Percentiles rank a stretch among this genome's conserved stretches.
Conservation (phyloP, 2,888 invertebrate species). For the Iphiclides podalirius region DNA sequence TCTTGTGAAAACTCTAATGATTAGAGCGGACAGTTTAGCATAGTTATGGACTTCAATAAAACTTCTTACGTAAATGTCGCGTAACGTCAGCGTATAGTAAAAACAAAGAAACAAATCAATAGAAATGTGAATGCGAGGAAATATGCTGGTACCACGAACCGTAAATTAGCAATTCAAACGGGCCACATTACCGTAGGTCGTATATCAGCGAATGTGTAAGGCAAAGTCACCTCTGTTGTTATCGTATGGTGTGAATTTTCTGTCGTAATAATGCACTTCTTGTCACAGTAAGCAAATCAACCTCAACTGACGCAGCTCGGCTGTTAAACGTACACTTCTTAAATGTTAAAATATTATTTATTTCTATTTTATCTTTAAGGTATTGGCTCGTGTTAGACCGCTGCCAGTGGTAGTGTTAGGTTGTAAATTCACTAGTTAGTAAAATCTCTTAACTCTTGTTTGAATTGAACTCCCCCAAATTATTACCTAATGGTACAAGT, state of each 20-base stretch:
- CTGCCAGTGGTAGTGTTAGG: too few species aligned
- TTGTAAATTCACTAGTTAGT: too few species aligned
- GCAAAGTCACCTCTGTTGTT: constrained; percentile 46
- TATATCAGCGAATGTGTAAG: constrained; percentile 31
- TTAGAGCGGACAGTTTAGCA: neutral
- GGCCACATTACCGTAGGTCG: constrained; percentile 30
- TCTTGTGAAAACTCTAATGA: neutral
- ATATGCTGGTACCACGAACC: neutral
- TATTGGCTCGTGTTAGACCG: too few species aligned
- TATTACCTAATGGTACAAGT: too few species aligned
- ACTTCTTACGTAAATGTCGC: neutral
- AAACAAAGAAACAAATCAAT: neutral
- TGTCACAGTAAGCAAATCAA: constrained; percentile 10
- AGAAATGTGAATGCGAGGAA: constrained; percentile 10
- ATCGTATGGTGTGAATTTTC: constrained; percentile 33
- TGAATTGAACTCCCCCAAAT: too few species aligned
- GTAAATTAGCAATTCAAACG: constrained; percentile 25
- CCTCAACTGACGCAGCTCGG: constrained; percentile 1
- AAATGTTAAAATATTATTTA: too few species aligned
- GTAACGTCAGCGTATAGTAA: neutral
- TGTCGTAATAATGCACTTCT: constrained; percentile 22
- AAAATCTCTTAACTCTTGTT: too few species aligned
- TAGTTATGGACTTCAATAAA: neutral
- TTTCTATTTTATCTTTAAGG: too few species aligned
- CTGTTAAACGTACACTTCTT: neutral